A percentile compares a stretch with the other conserved stretches of the same genome.
These are phyloP conservation scores for Drosophila acutilabella DNA, from an alignment of 2,888 invertebrate genomes.

Conservation along the genomic window DNA sequence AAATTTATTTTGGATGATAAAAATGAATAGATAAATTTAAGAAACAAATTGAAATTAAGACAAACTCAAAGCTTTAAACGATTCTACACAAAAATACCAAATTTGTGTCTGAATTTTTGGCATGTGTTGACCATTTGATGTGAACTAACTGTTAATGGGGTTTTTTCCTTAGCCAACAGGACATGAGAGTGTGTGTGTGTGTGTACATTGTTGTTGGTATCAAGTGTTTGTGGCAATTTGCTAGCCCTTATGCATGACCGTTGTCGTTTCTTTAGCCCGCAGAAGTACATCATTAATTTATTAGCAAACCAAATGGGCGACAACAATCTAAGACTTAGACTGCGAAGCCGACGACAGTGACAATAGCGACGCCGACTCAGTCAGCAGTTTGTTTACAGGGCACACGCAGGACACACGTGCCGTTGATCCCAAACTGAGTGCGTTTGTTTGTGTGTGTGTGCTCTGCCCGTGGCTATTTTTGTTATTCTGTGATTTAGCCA, in stretches of 20 bases:
- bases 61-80: constrained; percentile 4
- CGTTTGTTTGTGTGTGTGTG: constrained; percentile 8
- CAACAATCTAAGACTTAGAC: constrained; percentile 48
- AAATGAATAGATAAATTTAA: no score
- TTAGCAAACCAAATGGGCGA: constrained; percentile 77
- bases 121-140: constrained; percentile 26
- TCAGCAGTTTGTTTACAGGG: constrained; percentile 49
- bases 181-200: constrained; percentile 13
- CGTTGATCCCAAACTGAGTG: constrained; percentile 5
- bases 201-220: constrained; percentile 23
- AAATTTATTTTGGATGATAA: no score
- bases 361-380: constrained; percentile 14
- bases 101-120: constrained; percentile 28
- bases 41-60: not conserved
- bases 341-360: constrained; percentile 4
- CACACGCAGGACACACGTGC: constrained; percentile 54
- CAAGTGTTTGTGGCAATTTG: constrained; percentile 71
- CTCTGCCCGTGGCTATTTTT: constrained; percentile 27
- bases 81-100: constrained; percentile 26
- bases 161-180: constrained; percentile 1
- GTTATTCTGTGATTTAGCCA: constrained; percentile 8
- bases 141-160: constrained; percentile 40
- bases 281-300: constrained; percentile 78
- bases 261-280: constrained; percentile 42
- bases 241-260: constrained; percentile 33